phyloP scores from a whole-genome alignment of 2,113 vertebrate species.

The Marcusenius ussheri region DNA sequence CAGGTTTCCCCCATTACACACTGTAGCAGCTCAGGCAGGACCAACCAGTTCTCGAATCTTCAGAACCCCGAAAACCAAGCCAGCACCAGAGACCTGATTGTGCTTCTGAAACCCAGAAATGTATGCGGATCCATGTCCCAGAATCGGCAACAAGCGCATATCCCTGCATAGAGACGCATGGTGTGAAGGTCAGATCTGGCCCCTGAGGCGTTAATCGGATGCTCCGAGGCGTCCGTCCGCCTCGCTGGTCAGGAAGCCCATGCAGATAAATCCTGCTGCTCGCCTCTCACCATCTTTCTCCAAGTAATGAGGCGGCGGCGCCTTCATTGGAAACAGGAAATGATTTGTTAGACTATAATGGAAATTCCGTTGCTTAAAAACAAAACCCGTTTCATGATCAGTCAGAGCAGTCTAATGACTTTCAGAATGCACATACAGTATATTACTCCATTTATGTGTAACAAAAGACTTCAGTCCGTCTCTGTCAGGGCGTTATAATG shows the following conservation, averaged over 20 bases:
- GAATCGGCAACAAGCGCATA: not conserved
- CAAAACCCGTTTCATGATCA: not conserved
- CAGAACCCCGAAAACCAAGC: not conserved
- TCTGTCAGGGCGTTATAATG: not conserved
- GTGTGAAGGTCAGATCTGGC: not conserved
- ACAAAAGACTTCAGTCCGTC: slow-evolving; percentile 4
- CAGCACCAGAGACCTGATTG: not conserved
- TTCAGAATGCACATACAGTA: slow-evolving; percentile 1
- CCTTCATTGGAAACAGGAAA: not conserved
- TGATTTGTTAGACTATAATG: slow-evolving; percentile 6
- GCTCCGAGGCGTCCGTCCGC: not conserved
- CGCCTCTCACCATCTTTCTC: not conserved
- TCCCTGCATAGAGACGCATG: not conserved
- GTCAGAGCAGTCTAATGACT: slow-evolving; percentile 9
- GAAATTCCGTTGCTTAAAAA: not conserved
- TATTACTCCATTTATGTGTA: not conserved
- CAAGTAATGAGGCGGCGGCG: not conserved
- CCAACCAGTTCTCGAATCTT: not conserved
- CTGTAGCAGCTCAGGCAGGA: not conserved
- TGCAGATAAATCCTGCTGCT: not conserved
- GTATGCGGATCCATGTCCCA: not conserved
- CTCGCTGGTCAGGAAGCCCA: not conserved
- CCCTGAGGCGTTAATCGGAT: not conserved
- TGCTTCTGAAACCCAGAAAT: not conserved
- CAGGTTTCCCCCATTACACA: not conserved